These are phyloP conservation scores for Corythoichthys haematopterus DNA, from an alignment of 2,113 vertebrate species.

Conservation along the genomic window DNA sequence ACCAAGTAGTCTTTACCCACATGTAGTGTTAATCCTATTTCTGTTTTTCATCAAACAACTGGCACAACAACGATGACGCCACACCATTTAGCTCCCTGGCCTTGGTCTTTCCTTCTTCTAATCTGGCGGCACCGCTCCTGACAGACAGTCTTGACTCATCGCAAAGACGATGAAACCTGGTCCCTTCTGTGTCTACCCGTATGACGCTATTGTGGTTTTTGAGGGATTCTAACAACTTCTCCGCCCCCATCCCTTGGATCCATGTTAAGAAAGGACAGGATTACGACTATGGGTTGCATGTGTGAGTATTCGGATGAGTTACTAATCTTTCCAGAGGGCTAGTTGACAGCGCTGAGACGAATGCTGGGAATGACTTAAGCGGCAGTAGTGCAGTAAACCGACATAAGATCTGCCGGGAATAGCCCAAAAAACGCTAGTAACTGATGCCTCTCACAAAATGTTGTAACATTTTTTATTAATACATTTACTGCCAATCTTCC, in stretches of 20 bases:
- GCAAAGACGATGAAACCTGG: conserved; percentile 31
- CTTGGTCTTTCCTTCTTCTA: conserved; percentile 1
- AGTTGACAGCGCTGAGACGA: neutral
- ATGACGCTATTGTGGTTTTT: conserved; percentile 50
- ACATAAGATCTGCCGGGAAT: neutral
- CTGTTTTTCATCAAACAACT: conserved; percentile 30
- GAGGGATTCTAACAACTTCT: conserved; percentile 33
- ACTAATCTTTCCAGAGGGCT: conserved; percentile 49
- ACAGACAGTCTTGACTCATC: conserved; percentile 28
- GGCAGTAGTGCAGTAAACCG: conserved; percentile 26
- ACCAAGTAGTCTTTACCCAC: neutral
- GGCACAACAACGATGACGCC: conserved; percentile 11
- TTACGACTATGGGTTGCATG: conserved; percentile 14
- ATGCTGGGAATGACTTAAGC: conserved; percentile 47
- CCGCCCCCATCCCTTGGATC: conserved; percentile 34
- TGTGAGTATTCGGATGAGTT: conserved; percentile 31
- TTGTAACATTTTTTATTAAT: neutral
- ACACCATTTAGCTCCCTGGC: conserved; percentile 22
- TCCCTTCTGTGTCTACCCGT: conserved; percentile 14
- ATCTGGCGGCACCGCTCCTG: conserved; percentile 25
- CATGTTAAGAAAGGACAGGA: conserved; percentile 12
- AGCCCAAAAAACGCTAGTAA: neutral
- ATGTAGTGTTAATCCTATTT: neutral
- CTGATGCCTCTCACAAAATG: neutral
- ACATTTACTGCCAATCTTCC: too few species aligned